Percentiles rank a stretch among this genome's conserved stretches.
Conservation (phyloP, 35 echinoderm and acorn worm genomes). For the Heliocidaris tuberculata region DNA sequence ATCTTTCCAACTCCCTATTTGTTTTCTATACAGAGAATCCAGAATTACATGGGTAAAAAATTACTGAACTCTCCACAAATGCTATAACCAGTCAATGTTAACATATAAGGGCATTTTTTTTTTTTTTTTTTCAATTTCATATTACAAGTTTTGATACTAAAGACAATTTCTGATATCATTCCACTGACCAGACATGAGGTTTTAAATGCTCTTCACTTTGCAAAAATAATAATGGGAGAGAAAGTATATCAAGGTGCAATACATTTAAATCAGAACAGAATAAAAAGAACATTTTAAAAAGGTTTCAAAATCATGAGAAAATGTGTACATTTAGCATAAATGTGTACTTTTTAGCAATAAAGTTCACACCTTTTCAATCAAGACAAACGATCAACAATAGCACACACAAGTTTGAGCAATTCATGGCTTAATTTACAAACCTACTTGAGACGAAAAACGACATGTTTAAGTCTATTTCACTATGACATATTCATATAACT, state of each 20-base stretch:
- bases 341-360: neutral
- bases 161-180: neutral
- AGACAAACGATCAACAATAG: neutral
- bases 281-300: neutral
- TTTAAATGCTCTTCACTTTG: neutral
- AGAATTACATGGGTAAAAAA: neutral
- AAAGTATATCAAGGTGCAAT: neutral
- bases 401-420: neutral
- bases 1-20: neutral
- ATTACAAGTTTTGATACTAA: neutral
- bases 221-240: neutral
- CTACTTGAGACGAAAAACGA: neutral
- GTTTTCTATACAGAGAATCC: neutral
- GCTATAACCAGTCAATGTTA: neutral
- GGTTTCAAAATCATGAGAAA: neutral
- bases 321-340: neutral
- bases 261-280: neutral
- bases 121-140: neutral
- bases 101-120: neutral
- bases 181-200: too few relatives aligned
- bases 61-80: neutral
- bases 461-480: neutral
- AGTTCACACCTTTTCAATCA: neutral
- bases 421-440: neutral
- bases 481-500: neutral